Percentiles rank a stretch among this genome's conserved stretches.
phyloP scores from a whole-genome alignment of 2,888 invertebrate species.

The Drymonia ruficornis region DNA sequence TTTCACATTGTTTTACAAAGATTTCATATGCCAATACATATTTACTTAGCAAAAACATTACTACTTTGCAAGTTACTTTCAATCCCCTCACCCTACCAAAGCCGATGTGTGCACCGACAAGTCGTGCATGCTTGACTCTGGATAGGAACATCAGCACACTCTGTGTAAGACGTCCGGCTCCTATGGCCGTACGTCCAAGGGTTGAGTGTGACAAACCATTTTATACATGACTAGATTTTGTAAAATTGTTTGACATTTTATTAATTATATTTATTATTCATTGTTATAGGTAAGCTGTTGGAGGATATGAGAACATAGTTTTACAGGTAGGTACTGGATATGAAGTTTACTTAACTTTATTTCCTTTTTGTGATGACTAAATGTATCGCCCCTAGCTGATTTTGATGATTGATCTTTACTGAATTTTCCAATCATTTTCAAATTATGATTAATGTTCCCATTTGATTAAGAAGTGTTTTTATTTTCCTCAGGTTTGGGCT shows the following conservation, averaged over 20 bases:
- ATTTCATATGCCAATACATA: no score
- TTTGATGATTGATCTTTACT: constrained; percentile 25
- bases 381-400: constrained; percentile 24
- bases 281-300: neutral
- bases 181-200: constrained; percentile 68
- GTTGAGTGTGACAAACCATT: constrained; percentile 69
- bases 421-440: constrained; percentile 10
- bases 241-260: neutral
- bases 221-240: constrained; percentile 4
- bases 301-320: neutral
- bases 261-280: neutral
- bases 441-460: neutral
- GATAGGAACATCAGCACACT: constrained; percentile 79
- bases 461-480: no score
- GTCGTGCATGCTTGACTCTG: constrained; percentile 75
- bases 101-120: constrained; percentile 71
- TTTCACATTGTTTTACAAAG: no score
- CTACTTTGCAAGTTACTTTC: no score
- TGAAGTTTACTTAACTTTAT: no score
- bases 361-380: no score
- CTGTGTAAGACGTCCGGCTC: constrained; percentile 73
- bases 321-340: no score
- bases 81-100: constrained; percentile 72
- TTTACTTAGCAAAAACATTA: no score
- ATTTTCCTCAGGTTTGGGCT: no score